A percentile compares a stretch with the other conserved stretches of the same genome.
These are phyloP conservation scores for Microctenopoma lineatum DNA, from an alignment of 2,797 vertebrate genomes.

Conservation along the genomic window DNA sequence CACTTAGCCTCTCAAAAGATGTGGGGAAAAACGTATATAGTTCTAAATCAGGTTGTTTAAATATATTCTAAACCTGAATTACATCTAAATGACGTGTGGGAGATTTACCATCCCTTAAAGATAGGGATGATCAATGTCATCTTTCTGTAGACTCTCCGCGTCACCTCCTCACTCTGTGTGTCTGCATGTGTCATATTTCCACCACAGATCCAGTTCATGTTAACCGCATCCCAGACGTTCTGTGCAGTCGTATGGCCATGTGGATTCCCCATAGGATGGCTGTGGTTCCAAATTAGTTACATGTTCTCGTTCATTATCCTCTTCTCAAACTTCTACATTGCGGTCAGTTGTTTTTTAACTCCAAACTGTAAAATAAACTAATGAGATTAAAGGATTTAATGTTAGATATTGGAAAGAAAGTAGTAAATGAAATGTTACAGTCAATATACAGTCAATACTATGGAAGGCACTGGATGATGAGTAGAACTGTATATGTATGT, in stretches of 20 bases:
- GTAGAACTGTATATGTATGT: too few species aligned
- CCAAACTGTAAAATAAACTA: background rate
- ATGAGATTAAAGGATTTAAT: background rate
- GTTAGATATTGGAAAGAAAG: too few species aligned
- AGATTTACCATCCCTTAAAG: constrained; percentile 8
- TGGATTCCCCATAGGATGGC: constrained; percentile 91
- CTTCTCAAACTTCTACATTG: constrained; percentile 96
- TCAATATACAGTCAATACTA: too few species aligned
- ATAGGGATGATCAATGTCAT: constrained; percentile 56
- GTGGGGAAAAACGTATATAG: too few species aligned
- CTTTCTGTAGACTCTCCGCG: constrained; percentile 13
- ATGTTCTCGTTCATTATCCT: constrained; percentile 92
- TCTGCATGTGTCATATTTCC: constrained; percentile 31
- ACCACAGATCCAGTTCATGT: constrained; percentile 91
- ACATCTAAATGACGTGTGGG: too few species aligned
- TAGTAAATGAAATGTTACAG: too few species aligned
- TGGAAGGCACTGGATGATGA: too few species aligned
- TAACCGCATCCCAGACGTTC: constrained; percentile 92
- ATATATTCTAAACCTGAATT: too few species aligned
- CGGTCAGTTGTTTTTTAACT: constrained; percentile 80
- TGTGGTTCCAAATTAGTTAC: constrained; percentile 94
- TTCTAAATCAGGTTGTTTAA: too few species aligned
- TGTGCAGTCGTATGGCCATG: constrained; percentile 93
- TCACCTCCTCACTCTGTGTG: constrained; percentile 44
- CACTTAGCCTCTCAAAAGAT: too few species aligned